phyloP scores from a whole-genome alignment of 2,888 invertebrate genomes.

The Cremastinae sp. region DNA sequence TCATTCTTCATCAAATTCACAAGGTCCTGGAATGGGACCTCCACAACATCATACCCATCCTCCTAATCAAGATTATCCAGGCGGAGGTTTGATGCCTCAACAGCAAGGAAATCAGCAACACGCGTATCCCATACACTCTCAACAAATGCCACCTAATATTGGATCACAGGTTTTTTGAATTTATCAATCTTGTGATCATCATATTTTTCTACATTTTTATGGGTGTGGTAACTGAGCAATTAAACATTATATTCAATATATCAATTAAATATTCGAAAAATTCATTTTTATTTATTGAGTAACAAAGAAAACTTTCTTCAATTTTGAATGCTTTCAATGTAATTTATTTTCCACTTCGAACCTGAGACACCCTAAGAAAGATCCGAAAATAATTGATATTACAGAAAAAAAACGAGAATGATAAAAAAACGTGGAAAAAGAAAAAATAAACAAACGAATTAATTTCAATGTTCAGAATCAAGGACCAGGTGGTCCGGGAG shows the following conservation, averaged over 20 bases:
- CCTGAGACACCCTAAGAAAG: too few relatives aligned
- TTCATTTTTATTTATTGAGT: too few relatives aligned
- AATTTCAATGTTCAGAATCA: conserved; percentile 67
- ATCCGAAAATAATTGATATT: too few relatives aligned
- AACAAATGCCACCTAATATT: conserved; percentile 76
- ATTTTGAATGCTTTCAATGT: too few relatives aligned
- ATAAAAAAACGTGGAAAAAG: neutral
- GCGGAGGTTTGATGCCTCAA: conserved; percentile 65
- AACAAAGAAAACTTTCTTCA: too few relatives aligned
- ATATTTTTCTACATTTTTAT: too few relatives aligned
- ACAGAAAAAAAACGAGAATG: too few relatives aligned
- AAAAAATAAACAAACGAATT: neutral
- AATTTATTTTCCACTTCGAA: too few relatives aligned
- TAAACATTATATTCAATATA: too few relatives aligned
- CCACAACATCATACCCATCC: conserved; percentile 80
- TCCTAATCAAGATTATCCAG: conserved; percentile 67
- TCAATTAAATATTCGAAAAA: too few relatives aligned
- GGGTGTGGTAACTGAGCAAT: too few relatives aligned
- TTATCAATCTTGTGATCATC: too few relatives aligned
- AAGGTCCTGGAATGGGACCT: conserved; percentile 81
- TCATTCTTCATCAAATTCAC: conserved; percentile 75
- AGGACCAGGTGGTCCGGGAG: conserved; percentile 70
- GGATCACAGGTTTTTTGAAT: conserved; percentile 73
- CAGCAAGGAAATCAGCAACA: conserved; percentile 72
- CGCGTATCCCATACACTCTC: conserved; percentile 74